Evolutionary conservation across 2,797 vertebrate genomes (phyloP), one percentile per base, ranked within the genome.

Genomic region (Chromobotia macracanthus): DNA sequence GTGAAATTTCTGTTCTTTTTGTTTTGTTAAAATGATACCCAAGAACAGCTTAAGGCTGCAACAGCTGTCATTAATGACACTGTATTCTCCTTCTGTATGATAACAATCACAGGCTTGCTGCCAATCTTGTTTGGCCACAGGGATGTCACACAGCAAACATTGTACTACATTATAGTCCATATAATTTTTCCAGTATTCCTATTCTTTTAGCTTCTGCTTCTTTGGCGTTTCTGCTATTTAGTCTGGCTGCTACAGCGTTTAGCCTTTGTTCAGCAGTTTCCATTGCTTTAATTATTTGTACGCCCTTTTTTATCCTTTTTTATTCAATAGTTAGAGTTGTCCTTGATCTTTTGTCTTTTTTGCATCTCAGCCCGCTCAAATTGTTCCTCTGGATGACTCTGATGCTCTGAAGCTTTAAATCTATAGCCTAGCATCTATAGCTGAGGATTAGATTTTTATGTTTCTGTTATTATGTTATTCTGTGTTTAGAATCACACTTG

Each of bases 31-130:
- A 53, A 75, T 15, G 28, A 75, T 41, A 53, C 19, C 4, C 18
- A 21, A 53, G 19, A 66, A 66, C 15, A 61, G 25, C 3, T n/a
- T 44, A 25, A 66, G 28, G 31, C 35, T 12, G 16, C 48, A 55
- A 66, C 63, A 25, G 21, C 63, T 66, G 73, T 75, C 48, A 66
- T 55, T 64, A 53, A 28, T 75, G 61, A 65, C 73, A 75, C 13
- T 44, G 50, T 64, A 8, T 63, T 15, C 18, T 61, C 44, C 44
- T 23, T 73, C 16, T 21, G 7, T 51, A 21, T 41, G n/a, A 55
- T 41, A 25, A 55, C 13, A 53, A 41, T 65, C 48, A 65, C 61
- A 44, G 19, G 48, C 55, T 66, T 65, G 28, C 38, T 65, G 61
- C 19, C 48, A 18, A 18, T 53, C 12, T 25, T 66, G 31, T 12